Evolutionary conservation across 2,113 vertebrate species (phyloP), one percentile per base, ranked within the genome.

Genomic region (Chaetodon auriga): DNA sequence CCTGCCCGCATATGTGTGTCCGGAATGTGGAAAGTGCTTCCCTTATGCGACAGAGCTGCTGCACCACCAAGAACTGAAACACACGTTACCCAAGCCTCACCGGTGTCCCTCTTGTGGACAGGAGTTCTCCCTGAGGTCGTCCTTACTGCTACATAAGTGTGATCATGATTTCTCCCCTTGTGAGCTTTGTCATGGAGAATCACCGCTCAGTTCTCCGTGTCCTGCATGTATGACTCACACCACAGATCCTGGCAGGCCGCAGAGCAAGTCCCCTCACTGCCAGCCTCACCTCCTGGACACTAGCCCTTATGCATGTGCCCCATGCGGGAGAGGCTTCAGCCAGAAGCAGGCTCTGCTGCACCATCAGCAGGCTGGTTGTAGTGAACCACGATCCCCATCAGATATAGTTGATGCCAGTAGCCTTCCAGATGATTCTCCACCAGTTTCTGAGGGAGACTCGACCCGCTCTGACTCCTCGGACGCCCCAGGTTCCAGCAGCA

Each of bases 291-390:
- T 87, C 21, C 45, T 90, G 62, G 90, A 94, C 77, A 51, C 65
- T 11, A 90, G 86, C 18, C 90, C 91, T 0, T 94, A 95, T 6
- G 89, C 90, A 0, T 95, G 95, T 14, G 93, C 92, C 0, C 94
- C 87, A 0, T 95, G 94, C 41, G 94, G 94, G 21, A 88, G 84
- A 70, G 88, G 90, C 23, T 95, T 95, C 76, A 88, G 83, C 76
- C 93, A 94, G 65, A 95, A 95, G 49, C 91, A 94, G 77, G 93
- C 93, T 21, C 81, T 95, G 78, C 80, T 95, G 53, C 90, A 92
- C 61, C 94, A 95, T 78, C 94, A 95, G 82, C 93, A 95, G 86
- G 93, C 93, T 0, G 93, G 92, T 5, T 92, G 87, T 53, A 78
- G 85, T 30, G 78, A 90, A 36, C 81, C 78, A 3, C 46, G 78